These are phyloP conservation scores for Otocyon megalotis DNA, from an alignment of 2,113 vertebrate genomes.

Conservation along the genomic window DNA sequence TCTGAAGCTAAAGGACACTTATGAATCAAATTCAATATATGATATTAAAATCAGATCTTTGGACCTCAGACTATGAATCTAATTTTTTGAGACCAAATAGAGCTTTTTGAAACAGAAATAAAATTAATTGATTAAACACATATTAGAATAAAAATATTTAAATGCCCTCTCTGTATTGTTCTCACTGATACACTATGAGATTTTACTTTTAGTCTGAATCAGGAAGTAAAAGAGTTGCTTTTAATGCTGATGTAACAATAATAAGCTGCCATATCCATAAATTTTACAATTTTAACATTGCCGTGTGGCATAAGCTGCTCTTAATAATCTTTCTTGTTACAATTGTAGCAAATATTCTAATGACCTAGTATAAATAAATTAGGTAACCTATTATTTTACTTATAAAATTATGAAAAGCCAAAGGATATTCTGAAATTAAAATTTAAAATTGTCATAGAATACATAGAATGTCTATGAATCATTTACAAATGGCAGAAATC, in stretches of 20 bases:
- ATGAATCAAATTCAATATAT: neutral
- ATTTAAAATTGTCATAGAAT: neutral
- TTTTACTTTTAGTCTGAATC: slow-evolving; percentile 1
- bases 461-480: neutral
- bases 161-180: neutral
- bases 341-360: neutral
- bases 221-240: neutral
- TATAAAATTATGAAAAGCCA: neutral
- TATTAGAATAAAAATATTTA: neutral
- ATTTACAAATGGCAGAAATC: neutral
- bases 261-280: neutral
- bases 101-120: neutral
- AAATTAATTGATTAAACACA: neutral
- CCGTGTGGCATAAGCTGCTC: neutral
- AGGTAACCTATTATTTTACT: neutral
- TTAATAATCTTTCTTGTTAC: neutral
- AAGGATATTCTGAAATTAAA: neutral
- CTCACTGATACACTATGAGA: neutral
- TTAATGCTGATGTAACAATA: neutral
- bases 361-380: neutral
- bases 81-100: neutral
- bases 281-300: neutral
- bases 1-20: neutral
- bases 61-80: neutral
- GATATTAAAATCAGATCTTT: neutral